Evolutionary conservation across 64 coral and sea anemone genomes (phyloP).

Genomic region (Catalaphyllia jardinei): DNA sequence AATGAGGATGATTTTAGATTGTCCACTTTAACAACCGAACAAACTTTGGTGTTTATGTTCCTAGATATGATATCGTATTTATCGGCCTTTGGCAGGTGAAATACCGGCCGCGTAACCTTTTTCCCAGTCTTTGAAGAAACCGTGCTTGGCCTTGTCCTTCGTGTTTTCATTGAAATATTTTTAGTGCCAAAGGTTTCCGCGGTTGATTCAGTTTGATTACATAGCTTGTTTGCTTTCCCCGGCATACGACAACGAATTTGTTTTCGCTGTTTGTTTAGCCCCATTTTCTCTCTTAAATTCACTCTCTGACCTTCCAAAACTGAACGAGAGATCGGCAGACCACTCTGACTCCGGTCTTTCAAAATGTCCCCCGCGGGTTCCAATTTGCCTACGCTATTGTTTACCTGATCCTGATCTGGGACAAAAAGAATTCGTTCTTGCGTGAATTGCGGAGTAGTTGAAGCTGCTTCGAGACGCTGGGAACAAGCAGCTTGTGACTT

Average conservation of each 20-base stretch:
- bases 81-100: conserved; percentile 31
- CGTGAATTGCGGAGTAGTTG: not conserved
- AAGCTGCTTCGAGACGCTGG: not conserved
- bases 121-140: not conserved
- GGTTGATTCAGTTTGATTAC: not conserved
- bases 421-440: not conserved
- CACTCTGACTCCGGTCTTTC: not conserved
- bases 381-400: not conserved
- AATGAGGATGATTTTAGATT: not conserved
- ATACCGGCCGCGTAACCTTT: not conserved
- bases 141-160: not conserved
- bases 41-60: conserved; percentile 1
- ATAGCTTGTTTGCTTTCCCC: not conserved
- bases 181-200: not conserved
- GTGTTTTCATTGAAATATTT: conserved; percentile 1
- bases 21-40: not conserved
- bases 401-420: not conserved
- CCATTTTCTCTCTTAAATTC: not conserved
- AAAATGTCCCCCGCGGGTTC: not conserved
- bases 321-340: not conserved
- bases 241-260: not conserved
- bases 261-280: not conserved
- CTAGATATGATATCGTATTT: conserved; percentile 30
- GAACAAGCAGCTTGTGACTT: not conserved
- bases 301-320: conserved; percentile 10